phyloP scores from a whole-genome alignment of 1,140 invertebrate species.

The Macrotrachela quadricornifera region DNA sequence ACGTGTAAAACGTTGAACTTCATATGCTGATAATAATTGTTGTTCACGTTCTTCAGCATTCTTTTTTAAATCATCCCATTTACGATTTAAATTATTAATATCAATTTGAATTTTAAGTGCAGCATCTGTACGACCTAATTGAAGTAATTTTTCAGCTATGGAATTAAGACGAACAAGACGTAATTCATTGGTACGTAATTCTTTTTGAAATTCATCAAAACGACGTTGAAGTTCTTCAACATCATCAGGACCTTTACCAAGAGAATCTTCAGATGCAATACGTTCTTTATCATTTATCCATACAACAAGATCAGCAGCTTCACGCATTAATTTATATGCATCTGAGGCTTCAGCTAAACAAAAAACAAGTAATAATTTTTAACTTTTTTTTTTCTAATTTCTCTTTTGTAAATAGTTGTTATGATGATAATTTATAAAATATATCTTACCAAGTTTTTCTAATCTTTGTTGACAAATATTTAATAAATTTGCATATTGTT shows the following conservation, averaged over 20 bases:
- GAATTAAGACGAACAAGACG: conserved; percentile 25
- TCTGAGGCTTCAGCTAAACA: conserved; percentile 77
- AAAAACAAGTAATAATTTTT: too few species aligned
- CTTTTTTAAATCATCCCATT: conserved; percentile 73
- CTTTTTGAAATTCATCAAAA: conserved; percentile 87
- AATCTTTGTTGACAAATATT: background rate
- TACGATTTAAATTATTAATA: conserved; percentile 44
- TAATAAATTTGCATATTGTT: conserved; percentile 19
- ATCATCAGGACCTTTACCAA: too few species aligned
- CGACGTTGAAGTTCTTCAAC: conserved; percentile 92
- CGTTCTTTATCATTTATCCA: conserved; percentile 85
- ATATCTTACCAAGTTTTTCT: background rate
- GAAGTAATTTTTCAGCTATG: conserved; percentile 64
- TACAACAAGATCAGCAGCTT: conserved; percentile 83
- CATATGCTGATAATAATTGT: conserved; percentile 84
- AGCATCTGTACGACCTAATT: conserved; percentile 87
- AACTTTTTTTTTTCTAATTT: too few species aligned
- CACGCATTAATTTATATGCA: conserved; percentile 84
- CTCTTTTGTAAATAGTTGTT: too few species aligned
- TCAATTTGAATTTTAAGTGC: conserved; percentile 93
- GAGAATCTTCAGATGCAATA: background rate
- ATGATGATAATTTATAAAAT: too few species aligned
- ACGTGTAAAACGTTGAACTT: conserved; percentile 98
- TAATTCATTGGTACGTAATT: conserved; percentile 9
- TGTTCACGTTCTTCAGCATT: conserved; percentile 68